Conservation (phyloP, 2,888 invertebrate species). For the Polyommatus icarus region DNA sequence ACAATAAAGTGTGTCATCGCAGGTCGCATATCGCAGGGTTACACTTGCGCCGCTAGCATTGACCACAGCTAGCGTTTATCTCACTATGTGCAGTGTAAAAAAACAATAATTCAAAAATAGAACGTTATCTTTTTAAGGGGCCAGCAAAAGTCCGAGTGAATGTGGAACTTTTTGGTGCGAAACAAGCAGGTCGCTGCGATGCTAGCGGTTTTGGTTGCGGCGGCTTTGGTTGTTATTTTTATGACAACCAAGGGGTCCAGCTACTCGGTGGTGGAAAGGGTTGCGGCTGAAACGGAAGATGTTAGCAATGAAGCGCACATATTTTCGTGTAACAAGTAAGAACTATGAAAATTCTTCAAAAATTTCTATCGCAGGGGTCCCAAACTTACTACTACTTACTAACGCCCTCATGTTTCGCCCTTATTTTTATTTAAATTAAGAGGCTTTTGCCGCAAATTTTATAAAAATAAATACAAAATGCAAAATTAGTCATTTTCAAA, state of each 20-base stretch:
- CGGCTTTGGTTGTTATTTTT: constrained; percentile 61
- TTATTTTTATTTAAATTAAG: too few species aligned
- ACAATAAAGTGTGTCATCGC: constrained; percentile 69
- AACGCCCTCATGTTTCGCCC: too few species aligned
- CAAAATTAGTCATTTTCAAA: too few species aligned
- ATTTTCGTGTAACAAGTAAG: constrained; percentile 66
- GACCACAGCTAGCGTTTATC: constrained; percentile 17
- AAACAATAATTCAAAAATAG: not conserved
- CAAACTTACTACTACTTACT: too few species aligned
- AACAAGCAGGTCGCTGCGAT: constrained; percentile 72
- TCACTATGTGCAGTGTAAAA: not conserved
- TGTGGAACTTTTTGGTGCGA: constrained; percentile 70
- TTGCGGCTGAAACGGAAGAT: constrained; percentile 60
- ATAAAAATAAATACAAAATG: too few species aligned
- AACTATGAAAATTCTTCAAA: constrained; percentile 30
- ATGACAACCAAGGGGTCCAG: constrained; percentile 59
- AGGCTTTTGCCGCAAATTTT: too few species aligned
- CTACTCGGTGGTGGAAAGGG: constrained; percentile 45
- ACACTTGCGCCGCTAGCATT: constrained; percentile 47
- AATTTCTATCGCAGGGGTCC: not conserved
- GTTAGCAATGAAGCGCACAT: constrained; percentile 60
- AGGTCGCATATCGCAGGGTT: constrained; percentile 63
- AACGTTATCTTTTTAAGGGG: not conserved
- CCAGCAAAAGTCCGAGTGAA: constrained; percentile 48
- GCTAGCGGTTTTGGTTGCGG: constrained; percentile 62